These are phyloP conservation scores for Synchiropus splendidus DNA, from an alignment of 2,113 vertebrate species.

Conservation along the genomic window DNA sequence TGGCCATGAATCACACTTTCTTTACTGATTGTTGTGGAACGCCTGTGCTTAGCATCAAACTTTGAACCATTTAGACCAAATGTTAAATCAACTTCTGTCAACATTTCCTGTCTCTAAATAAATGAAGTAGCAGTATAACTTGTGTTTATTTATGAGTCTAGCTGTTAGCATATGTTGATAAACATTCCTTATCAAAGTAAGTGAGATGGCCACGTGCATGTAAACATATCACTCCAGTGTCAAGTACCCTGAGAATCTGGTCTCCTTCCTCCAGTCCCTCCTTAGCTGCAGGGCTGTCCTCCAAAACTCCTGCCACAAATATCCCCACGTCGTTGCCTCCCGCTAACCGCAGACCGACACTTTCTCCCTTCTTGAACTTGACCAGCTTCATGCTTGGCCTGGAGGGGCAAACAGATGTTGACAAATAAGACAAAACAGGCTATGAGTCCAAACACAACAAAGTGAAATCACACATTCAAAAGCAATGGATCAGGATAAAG, in stretches of 20 bases:
- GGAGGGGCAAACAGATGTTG: slow-evolving; percentile 18
- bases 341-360: slow-evolving; percentile 91
- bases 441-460: neutral
- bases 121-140: too few species aligned
- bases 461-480: neutral
- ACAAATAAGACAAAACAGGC: neutral
- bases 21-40: slow-evolving; percentile 11
- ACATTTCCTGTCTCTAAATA: too few species aligned
- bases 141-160: too few species aligned
- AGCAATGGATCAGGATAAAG: neutral
- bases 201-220: neutral
- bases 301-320: slow-evolving; percentile 95
- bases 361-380: slow-evolving; percentile 97
- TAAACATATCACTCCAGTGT: neutral
- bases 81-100: too few species aligned
- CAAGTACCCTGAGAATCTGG: slow-evolving; percentile 93
- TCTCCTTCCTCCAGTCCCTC: slow-evolving; percentile 97
- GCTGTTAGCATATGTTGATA: too few species aligned
- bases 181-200: too few species aligned
- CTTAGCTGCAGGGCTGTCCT: slow-evolving; percentile 95
- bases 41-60: too few species aligned
- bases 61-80: too few species aligned
- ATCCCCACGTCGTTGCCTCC: slow-evolving; percentile 98
- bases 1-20: slow-evolving; percentile 33
- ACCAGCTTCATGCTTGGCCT: slow-evolving; percentile 99